phyloP scores from a whole-genome alignment of 2,888 invertebrate species.

The Zaprionus obscuricornis region DNA sequence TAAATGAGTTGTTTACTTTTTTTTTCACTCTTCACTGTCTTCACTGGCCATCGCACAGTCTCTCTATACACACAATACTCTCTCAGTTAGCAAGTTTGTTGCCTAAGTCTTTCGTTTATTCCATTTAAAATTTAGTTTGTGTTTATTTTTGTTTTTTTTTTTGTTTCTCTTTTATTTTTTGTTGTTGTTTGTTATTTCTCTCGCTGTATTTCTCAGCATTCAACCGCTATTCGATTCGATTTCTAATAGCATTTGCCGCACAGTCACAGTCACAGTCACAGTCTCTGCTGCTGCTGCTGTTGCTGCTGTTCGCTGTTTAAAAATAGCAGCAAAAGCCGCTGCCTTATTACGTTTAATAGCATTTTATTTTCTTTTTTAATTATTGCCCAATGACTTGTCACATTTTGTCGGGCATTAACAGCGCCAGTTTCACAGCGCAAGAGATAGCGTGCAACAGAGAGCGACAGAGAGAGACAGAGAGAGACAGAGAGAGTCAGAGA shows the following conservation, averaged over 20 bases:
- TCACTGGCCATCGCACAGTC: constrained; percentile 1
- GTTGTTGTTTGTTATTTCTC: too few species aligned
- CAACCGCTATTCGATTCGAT: constrained; percentile 45
- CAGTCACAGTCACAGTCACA: background rate
- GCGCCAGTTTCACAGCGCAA: too few species aligned
- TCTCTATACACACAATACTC: constrained; percentile 4
- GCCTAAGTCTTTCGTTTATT: constrained; percentile 67
- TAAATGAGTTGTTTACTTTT: constrained; percentile 61
- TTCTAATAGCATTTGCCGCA: constrained; percentile 34
- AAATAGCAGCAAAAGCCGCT: constrained; percentile 56
- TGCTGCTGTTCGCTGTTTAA: constrained; percentile 28
- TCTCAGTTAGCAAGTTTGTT: constrained; percentile 72
- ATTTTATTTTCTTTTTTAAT: constrained; percentile 75
- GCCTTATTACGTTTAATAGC: constrained; percentile 78
- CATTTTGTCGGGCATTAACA: constrained; percentile 62
- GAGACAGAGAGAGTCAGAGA: background rate
- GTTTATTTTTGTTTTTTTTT: constrained; percentile 4
- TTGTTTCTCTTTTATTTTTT: too few species aligned
- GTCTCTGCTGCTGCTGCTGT: constrained; percentile 1
- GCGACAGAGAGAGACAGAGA: background rate
- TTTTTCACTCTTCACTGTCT: background rate
- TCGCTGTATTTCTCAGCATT: too few species aligned
- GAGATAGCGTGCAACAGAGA: constrained; percentile 16
- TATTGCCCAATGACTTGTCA: constrained; percentile 79
- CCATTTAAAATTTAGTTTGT: background rate